Conservation (phyloP, 1,140 invertebrate species). For the Bombus terrestris region DNA sequence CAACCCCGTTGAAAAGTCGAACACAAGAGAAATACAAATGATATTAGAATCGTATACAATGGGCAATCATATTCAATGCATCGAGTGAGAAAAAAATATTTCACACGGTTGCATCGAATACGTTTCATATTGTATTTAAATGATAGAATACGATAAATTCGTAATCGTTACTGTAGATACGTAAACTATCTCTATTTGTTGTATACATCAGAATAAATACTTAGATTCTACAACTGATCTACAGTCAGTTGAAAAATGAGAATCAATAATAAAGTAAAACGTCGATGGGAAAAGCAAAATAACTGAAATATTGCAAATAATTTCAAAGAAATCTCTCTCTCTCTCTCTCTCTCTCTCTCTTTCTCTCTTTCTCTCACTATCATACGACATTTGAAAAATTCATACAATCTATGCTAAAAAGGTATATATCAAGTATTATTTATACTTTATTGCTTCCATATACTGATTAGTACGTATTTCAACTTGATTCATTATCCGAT, state of each 20-base stretch:
- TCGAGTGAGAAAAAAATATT: neutral
- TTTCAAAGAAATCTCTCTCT: conserved; percentile 31
- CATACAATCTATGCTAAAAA: conserved; percentile 51
- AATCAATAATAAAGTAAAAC: conserved; percentile 4
- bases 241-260: conserved; percentile 8
- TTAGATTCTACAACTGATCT: conserved; percentile 20
- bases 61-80: conserved; percentile 11
- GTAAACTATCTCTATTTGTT: conserved; percentile 48
- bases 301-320: conserved; percentile 22
- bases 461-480: conserved; percentile 61
- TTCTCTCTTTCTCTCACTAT: conserved; percentile 8
- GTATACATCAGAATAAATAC: conserved; percentile 30
- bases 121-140: conserved; percentile 45
- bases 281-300: conserved; percentile 5
- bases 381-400: conserved; percentile 35
- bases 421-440: conserved; percentile 57
- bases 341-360: neutral
- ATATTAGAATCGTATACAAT: neutral
- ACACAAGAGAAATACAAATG: neutral
- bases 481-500: conserved; percentile 52
- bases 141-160: conserved; percentile 44
- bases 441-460: conserved; percentile 69
- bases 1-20: neutral
- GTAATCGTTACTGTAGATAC: conserved; percentile 56
- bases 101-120: conserved; percentile 12